These are phyloP conservation scores for Muscicapa striata DNA, from an alignment of 2,797 vertebrate genomes.

Conservation along the genomic window DNA sequence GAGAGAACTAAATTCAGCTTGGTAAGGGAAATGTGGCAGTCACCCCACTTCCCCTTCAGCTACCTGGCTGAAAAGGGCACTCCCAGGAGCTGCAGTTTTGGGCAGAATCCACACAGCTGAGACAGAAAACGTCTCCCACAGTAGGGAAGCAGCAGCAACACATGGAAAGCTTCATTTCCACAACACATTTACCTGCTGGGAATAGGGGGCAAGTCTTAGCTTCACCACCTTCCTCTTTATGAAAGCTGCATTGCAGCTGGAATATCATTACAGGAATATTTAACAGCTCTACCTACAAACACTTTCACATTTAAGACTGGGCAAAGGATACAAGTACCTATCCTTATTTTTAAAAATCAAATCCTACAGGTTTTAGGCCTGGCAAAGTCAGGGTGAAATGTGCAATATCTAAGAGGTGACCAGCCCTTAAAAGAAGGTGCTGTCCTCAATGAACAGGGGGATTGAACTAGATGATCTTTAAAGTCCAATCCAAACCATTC, in stretches of 20 bases:
- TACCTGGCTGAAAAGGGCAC: background rate
- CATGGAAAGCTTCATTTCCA: background rate
- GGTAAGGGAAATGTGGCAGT: background rate
- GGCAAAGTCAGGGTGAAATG: background rate
- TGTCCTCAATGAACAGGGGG: background rate
- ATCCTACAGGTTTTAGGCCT: background rate
- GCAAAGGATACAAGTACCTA: rapidly evolving
- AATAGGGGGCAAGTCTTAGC: rapidly evolving
- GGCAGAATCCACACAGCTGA: background rate
- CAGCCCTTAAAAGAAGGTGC: background rate
- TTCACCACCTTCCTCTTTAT: background rate
- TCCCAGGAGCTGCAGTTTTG: background rate
- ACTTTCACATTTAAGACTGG: background rate
- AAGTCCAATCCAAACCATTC: background rate
- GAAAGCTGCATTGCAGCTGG: background rate
- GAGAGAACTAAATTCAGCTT: background rate
- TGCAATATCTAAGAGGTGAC: background rate
- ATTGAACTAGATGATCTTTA: background rate
- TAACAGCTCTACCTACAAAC: background rate
- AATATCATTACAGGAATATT: background rate
- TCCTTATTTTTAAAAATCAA: background rate
- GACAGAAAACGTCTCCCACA: background rate
- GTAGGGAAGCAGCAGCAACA: background rate
- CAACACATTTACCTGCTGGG: background rate
- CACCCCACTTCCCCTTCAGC: background rate